These are phyloP conservation scores for Anguilla obscura DNA, from an alignment of 2,797 vertebrate genomes.

Conservation along the genomic window DNA sequence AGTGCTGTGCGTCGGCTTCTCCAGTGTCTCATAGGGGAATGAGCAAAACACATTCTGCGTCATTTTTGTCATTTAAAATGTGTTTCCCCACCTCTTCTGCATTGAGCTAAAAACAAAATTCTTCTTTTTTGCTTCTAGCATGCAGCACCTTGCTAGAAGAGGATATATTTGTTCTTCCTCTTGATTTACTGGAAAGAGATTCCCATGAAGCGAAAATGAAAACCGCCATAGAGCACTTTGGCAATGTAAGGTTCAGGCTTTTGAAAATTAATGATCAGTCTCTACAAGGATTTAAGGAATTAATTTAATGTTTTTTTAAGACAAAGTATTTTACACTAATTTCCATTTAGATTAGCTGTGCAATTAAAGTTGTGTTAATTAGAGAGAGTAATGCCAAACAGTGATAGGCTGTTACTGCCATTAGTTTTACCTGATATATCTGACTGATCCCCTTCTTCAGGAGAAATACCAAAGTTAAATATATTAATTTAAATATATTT, in stretches of 20 bases:
- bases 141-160: constrained; percentile 74
- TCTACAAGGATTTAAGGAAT: neutral
- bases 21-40: neutral
- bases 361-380: neutral
- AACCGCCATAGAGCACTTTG: constrained; percentile 81
- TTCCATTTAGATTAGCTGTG: constrained; percentile 11
- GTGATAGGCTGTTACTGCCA: neutral
- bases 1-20: neutral
- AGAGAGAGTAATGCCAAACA: neutral
- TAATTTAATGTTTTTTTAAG: neutral
- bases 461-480: too few relatives aligned
- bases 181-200: constrained; percentile 82
- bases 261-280: constrained; percentile 25
- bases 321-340: neutral
- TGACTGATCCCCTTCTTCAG: neutral
- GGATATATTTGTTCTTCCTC: constrained; percentile 85
- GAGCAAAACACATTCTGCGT: neutral
- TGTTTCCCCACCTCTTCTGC: neutral
- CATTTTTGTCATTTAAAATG: neutral
- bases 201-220: constrained; percentile 80
- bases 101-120: constrained; percentile 25
- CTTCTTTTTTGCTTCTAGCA: constrained; percentile 65
- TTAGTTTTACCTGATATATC: neutral
- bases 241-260: constrained; percentile 71
- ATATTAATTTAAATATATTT: too few relatives aligned